phyloP scores from a whole-genome alignment of 2,888 invertebrate genomes.

The Volucella zonaria region DNA sequence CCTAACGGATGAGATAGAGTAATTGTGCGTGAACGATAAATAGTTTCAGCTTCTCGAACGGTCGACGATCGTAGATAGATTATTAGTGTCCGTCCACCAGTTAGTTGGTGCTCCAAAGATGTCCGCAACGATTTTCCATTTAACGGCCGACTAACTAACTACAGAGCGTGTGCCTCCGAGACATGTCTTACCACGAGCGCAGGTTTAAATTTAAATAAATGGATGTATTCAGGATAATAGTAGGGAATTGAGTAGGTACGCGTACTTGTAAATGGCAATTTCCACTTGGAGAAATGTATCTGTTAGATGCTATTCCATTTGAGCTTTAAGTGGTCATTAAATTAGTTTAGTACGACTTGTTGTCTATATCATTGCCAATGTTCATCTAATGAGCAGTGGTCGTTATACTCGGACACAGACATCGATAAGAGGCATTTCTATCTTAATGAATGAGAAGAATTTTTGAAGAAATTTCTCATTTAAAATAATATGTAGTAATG shows the following conservation, averaged over 20 bases:
- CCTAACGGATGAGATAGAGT: conserved; percentile 52
- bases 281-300: neutral
- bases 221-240: conserved; percentile 1
- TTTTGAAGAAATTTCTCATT: neutral
- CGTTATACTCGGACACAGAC: conserved; percentile 16
- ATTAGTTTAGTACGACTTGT: conserved; percentile 13
- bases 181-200: conserved; percentile 7
- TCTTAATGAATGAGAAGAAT: neutral
- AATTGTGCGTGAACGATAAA: conserved; percentile 67
- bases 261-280: neutral
- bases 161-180: too few species aligned
- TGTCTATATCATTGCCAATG: conserved; percentile 17
- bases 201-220: conserved; percentile 20
- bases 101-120: conserved; percentile 9
- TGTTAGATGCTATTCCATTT: conserved; percentile 19
- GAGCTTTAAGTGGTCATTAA: conserved; percentile 41
- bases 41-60: conserved; percentile 18
- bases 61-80: conserved; percentile 21
- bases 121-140: conserved; percentile 37
- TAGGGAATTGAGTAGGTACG: neutral
- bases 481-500: too few species aligned
- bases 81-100: conserved; percentile 1
- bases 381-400: conserved; percentile 24
- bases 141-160: conserved; percentile 9
- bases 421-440: conserved; percentile 5